Conservation (phyloP, 2,888 invertebrate species). For the Agonopterix subpropinquella region DNA sequence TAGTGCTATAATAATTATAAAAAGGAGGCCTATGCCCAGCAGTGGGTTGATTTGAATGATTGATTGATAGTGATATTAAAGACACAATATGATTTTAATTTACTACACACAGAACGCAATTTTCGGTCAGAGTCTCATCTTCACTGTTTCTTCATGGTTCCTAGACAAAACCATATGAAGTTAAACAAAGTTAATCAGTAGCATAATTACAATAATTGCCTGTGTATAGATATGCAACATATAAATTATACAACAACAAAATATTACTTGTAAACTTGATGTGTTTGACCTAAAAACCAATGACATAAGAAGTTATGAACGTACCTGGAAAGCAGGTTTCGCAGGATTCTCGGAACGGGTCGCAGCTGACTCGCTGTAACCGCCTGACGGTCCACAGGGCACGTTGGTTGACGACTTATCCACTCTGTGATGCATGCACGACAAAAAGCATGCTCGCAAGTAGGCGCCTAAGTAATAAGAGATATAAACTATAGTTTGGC, state of each 20-base stretch:
- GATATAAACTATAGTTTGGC: neutral
- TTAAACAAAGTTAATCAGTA: neutral
- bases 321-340: slow-evolving; percentile 91
- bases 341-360: slow-evolving; percentile 94
- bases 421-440: slow-evolving; percentile 95
- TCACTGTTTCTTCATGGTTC: no score
- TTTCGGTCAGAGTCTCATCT: no score
- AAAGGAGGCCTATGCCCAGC: no score
- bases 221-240: neutral
- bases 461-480: slow-evolving; percentile 81
- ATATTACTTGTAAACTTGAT: neutral
- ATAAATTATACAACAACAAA: neutral
- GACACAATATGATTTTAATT: no score
- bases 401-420: slow-evolving; percentile 94
- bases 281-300: slow-evolving; percentile 7
- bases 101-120: no score
- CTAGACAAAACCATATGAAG: no score
- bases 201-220: neutral
- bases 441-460: slow-evolving; percentile 98
- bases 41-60: no score
- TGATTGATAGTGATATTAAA: no score
- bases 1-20: no score
- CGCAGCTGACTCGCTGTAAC: slow-evolving; percentile 92
- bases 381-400: slow-evolving; percentile 94
- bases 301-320: slow-evolving; percentile 2